phyloP scores from a whole-genome alignment of 2,888 invertebrate genomes.

The Lordiphosa fenestrarum region DNA sequence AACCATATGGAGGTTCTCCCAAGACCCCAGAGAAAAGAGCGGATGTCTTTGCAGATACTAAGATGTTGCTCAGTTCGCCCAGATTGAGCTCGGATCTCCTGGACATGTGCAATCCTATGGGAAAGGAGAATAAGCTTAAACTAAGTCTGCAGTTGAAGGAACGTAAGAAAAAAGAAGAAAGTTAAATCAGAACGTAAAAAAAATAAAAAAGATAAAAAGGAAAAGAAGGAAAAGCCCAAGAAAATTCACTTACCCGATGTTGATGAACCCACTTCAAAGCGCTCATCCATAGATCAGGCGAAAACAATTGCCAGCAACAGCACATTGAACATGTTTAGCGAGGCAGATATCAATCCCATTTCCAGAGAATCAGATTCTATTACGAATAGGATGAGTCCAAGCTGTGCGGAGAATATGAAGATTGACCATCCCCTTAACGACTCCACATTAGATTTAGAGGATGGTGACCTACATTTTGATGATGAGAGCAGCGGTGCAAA shows the following conservation, averaged over 20 bases:
- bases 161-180: constrained; percentile 55
- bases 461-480: constrained; percentile 24
- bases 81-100: constrained; percentile 6
- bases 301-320: constrained; percentile 25
- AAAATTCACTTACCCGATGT: constrained; percentile 29
- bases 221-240: constrained; percentile 59
- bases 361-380: constrained; percentile 3
- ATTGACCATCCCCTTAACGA: constrained; percentile 44
- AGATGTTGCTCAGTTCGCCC: constrained; percentile 1
- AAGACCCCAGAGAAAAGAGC: constrained; percentile 47
- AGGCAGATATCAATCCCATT: constrained; percentile 12
- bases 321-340: constrained; percentile 13
- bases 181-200: constrained; percentile 66
- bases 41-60: constrained; percentile 14
- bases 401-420: constrained; percentile 15
- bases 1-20: constrained; percentile 34
- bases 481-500: constrained; percentile 7
- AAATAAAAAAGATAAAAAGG: constrained; percentile 65
- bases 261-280: constrained; percentile 32
- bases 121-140: constrained; percentile 51
- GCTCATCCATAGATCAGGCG: constrained; percentile 10
- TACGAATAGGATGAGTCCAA: constrained; percentile 22
- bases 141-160: constrained; percentile 35
- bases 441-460: constrained; percentile 69
- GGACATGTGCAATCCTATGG: constrained; percentile 22